phyloP scores from a whole-genome alignment of 1,140 invertebrate species.

The Cydia splendana region DNA sequence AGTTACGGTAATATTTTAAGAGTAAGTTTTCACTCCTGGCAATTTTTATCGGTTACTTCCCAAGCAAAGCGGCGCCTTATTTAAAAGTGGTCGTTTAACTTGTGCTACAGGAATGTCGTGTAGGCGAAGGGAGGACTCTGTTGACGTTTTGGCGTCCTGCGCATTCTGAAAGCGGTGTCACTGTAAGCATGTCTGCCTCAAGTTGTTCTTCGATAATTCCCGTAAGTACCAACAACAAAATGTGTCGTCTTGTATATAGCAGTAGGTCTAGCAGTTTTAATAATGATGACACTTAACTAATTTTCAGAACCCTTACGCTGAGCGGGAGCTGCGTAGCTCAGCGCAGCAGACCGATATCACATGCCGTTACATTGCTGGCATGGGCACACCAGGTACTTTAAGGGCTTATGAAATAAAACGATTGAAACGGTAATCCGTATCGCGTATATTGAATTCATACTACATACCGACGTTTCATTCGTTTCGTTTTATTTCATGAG shows the following conservation, averaged over 20 bases:
- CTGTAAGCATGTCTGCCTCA: conserved; percentile 66
- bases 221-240: conserved; percentile 43
- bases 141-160: conserved; percentile 65
- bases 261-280: too few species aligned
- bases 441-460: too few species aligned
- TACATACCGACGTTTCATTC: too few species aligned
- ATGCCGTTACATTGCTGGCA: conserved; percentile 54
- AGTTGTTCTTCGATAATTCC: conserved; percentile 62
- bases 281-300: too few species aligned
- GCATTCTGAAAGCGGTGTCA: conserved; percentile 61
- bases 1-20: conserved; percentile 58
- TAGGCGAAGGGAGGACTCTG: conserved; percentile 61
- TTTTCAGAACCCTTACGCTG: conserved; percentile 34
- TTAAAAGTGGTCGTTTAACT: conserved; percentile 18
- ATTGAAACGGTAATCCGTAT: too few species aligned
- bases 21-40: conserved; percentile 41
- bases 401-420: too few species aligned
- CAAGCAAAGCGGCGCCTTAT: neutral
- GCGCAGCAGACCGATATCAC: conserved; percentile 70
- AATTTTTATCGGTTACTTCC: conserved; percentile 1
- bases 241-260: neutral
- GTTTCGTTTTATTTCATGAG: too few species aligned
- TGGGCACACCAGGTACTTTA: conserved; percentile 53
- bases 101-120: conserved; percentile 58
- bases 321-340: conserved; percentile 57